A percentile compares a stretch with the other conserved stretches of the same genome.
Evolutionary conservation across 2,113 vertebrate genomes (phyloP).

Genomic region (Melanostigma gelatinosum): DNA sequence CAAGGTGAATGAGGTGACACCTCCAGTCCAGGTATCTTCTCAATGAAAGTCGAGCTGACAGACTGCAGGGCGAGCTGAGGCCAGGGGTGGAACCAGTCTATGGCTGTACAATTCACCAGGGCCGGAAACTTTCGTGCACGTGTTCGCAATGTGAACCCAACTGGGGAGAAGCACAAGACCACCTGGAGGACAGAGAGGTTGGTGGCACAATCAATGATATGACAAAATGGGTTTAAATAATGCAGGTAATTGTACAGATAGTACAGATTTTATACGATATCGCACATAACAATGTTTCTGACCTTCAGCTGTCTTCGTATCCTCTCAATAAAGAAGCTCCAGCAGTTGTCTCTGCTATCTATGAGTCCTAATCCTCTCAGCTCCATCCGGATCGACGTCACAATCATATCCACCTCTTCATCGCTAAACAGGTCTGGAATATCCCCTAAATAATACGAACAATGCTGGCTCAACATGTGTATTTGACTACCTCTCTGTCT

Average conservation of each 20-base stretch:
- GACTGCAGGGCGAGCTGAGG: conserved; percentile 76
- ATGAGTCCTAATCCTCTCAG: conserved; percentile 78
- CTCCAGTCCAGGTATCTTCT: conserved; percentile 80
- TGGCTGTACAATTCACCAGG: conserved; percentile 78
- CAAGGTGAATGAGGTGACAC: conserved; percentile 45
- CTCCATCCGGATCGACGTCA: conserved; percentile 82
- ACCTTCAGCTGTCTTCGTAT: conserved; percentile 86
- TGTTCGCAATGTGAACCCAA: conserved; percentile 81
- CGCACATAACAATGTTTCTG: conserved; percentile 6
- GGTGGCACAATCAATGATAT: neutral
- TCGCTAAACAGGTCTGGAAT: conserved; percentile 83
- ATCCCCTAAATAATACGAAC: conserved; percentile 69
- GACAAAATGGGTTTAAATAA: neutral
- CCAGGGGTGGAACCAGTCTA: conserved; percentile 80
- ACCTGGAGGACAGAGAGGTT: conserved; percentile 63
- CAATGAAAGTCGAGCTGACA: conserved; percentile 80
- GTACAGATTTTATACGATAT: neutral
- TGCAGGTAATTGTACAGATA: neutral
- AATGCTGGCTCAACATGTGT: neutral
- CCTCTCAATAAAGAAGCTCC: conserved; percentile 86
- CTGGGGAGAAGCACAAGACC: conserved; percentile 84
- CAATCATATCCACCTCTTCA: conserved; percentile 80
- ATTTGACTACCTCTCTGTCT: neutral
- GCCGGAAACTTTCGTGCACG: conserved; percentile 81
- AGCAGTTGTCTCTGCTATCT: conserved; percentile 83